Percentiles rank a stretch among this genome's conserved stretches.
These are phyloP conservation scores for Norana najaformis DNA, from an alignment of 2,888 invertebrate species.

Conservation along the genomic window DNA sequence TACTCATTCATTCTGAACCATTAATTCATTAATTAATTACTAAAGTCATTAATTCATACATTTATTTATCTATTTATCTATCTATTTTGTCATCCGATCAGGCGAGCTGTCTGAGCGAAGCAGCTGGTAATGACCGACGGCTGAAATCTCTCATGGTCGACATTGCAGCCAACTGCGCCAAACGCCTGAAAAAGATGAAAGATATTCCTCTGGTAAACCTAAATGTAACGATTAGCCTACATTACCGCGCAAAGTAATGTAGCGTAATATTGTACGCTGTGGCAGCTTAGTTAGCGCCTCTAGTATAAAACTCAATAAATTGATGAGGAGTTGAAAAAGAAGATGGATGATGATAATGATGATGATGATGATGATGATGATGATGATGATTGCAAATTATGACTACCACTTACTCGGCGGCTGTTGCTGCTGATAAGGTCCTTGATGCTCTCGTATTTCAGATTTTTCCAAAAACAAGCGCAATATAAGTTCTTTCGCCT, in stretches of 20 bases:
- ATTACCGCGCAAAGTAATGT: neutral
- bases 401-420: too few relatives aligned
- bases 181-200: conserved; percentile 34
- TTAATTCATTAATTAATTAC: neutral
- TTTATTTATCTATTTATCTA: neutral
- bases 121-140: neutral
- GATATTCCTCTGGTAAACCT: conserved; percentile 26
- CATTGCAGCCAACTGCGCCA: conserved; percentile 34
- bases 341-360: too few relatives aligned
- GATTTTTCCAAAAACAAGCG: too few relatives aligned
- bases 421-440: too few relatives aligned
- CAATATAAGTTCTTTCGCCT: too few relatives aligned
- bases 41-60: neutral
- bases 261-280: neutral
- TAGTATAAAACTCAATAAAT: neutral
- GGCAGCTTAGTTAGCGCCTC: neutral
- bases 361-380: too few relatives aligned
- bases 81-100: neutral
- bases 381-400: too few relatives aligned
- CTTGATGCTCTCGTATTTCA: too few relatives aligned
- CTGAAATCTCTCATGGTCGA: conserved; percentile 34
- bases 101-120: conserved; percentile 33
- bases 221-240: too few relatives aligned
- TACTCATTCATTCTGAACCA: too few relatives aligned
- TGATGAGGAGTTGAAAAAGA: too few relatives aligned